phyloP scores from a whole-genome alignment of 2,888 invertebrate genomes.

The Tetanocera ferruginea region DNA sequence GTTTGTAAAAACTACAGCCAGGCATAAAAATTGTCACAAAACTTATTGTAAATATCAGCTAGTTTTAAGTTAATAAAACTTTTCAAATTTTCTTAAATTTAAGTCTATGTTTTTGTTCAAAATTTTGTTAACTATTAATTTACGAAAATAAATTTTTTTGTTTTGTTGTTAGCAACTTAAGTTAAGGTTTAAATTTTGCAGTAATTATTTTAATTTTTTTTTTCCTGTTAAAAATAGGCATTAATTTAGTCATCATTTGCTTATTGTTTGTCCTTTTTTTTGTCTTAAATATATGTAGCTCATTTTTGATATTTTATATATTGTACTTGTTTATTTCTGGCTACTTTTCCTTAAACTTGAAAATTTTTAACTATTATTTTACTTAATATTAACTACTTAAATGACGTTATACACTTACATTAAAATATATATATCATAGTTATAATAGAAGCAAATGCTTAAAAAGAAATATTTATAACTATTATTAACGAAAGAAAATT shows the following conservation, averaged over 20 bases:
- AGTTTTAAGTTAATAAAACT: no score
- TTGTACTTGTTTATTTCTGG: not conserved
- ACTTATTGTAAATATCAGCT: not conserved
- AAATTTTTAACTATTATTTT: not conserved
- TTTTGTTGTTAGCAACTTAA: no score
- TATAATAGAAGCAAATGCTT: not conserved
- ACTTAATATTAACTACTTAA: not conserved
- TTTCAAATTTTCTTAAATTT: no score
- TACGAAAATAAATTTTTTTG: no score
- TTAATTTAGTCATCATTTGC: not conserved
- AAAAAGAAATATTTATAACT: slow-evolving; percentile 24
- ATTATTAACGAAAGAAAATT: not conserved
- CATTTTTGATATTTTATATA: not conserved
- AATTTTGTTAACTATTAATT: no score
- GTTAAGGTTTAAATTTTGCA: no score
- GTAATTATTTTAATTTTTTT: no score
- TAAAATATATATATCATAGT: slow-evolving; percentile 10
- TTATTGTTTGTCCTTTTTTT: not conserved
- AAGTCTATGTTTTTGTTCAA: no score
- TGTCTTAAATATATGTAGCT: not conserved
- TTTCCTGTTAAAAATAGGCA: no score
- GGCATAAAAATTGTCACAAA: not conserved
- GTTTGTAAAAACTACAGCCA: not conserved
- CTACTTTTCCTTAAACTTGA: not conserved
- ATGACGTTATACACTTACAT: not conserved